Percentiles rank a stretch among this genome's conserved stretches.
Evolutionary conservation across 2,113 vertebrate species (phyloP).

Genomic region (Channa argus): DNA sequence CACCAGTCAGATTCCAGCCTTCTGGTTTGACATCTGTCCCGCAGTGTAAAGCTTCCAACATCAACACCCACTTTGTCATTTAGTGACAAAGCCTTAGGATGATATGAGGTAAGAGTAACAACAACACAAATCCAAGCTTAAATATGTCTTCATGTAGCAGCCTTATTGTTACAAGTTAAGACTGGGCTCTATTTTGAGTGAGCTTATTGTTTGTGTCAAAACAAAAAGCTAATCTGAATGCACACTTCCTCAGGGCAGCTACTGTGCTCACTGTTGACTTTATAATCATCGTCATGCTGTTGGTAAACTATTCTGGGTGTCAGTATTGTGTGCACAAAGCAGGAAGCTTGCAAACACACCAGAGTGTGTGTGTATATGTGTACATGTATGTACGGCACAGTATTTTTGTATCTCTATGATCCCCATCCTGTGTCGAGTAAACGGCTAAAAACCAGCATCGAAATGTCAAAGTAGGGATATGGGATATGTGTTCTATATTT

Average conservation of each 20-base stretch:
- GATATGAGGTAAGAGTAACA: conserved; percentile 17
- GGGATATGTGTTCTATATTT: conserved; percentile 32
- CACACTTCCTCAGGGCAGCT: conserved; percentile 27
- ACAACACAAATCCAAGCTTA: conserved; percentile 36
- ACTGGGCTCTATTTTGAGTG: conserved; percentile 31
- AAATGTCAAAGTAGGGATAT: conserved; percentile 60
- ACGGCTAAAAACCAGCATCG: conserved; percentile 39
- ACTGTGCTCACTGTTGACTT: conserved; percentile 47
- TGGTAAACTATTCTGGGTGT: conserved; percentile 45
- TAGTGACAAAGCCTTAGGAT: conserved; percentile 18
- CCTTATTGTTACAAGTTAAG: conserved; percentile 33
- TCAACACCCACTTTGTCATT: conserved; percentile 11
- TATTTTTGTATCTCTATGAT: neutral
- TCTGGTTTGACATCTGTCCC: conserved; percentile 19
- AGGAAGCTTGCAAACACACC: conserved; percentile 10
- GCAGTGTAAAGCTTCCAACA: conserved; percentile 7
- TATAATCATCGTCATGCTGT: conserved; percentile 39
- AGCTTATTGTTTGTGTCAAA: conserved; percentile 45
- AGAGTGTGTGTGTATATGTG: neutral
- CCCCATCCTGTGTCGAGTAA: conserved; percentile 21
- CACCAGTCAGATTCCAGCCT: neutral
- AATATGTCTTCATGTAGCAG: conserved; percentile 29
- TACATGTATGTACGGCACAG: neutral
- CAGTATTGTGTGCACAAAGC: conserved; percentile 24
- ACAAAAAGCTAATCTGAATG: conserved; percentile 47